Conservation (phyloP, 2,888 invertebrate genomes). For the Helleia helle region DNA sequence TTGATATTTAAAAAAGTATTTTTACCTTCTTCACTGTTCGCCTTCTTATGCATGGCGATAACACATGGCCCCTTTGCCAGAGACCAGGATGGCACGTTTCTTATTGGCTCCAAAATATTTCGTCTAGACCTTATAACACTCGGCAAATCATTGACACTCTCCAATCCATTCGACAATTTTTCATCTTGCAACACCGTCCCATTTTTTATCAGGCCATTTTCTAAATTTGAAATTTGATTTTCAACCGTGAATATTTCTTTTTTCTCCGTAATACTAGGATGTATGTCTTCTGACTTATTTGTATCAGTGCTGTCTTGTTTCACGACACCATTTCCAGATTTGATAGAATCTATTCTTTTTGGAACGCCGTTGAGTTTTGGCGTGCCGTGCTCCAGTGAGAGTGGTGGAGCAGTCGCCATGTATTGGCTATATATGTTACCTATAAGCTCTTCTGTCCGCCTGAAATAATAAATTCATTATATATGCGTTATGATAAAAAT, state of each 20-base stretch:
- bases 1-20: too few relatives aligned
- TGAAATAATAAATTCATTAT: too few relatives aligned
- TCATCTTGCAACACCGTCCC: constrained; percentile 32
- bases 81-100: constrained; percentile 56
- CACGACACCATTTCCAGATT: constrained; percentile 34
- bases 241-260: constrained; percentile 53
- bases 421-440: constrained; percentile 70
- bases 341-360: constrained; percentile 36
- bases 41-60: constrained; percentile 49
- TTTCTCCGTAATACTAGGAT: constrained; percentile 37
- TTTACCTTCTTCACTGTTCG: constrained; percentile 26
- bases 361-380: constrained; percentile 42
- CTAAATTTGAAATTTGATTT: constrained; percentile 48
- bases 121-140: constrained; percentile 45
- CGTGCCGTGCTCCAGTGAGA: constrained; percentile 41
- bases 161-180: constrained; percentile 20
- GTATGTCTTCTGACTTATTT: constrained; percentile 55
- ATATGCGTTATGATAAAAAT: too few relatives aligned
- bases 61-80: constrained; percentile 59
- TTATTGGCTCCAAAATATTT: constrained; percentile 59
- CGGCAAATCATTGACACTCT: constrained; percentile 36
- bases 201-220: constrained; percentile 23
- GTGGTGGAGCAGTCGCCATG: constrained; percentile 58
- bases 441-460: constrained; percentile 77
- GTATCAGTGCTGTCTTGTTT: constrained; percentile 58